Evolutionary conservation across 2,113 vertebrate genomes (phyloP).

Genomic region (Sinosuthora webbiana): DNA sequence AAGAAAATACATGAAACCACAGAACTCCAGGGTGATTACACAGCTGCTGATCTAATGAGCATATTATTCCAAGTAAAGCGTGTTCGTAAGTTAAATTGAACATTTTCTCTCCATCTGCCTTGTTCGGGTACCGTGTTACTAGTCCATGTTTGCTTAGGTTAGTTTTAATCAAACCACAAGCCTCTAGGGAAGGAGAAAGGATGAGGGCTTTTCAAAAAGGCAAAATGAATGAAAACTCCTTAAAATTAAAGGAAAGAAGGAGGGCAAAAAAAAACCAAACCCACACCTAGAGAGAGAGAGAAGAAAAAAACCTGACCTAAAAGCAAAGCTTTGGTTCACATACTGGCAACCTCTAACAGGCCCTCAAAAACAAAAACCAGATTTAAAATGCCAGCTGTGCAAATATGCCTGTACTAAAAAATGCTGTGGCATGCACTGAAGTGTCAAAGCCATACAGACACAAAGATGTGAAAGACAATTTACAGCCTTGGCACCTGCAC

Average conservation of each 20-base stretch:
- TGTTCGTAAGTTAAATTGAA: neutral
- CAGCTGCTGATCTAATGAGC: neutral
- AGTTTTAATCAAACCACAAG: conserved; percentile 19
- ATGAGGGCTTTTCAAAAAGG: neutral
- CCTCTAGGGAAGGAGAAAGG: neutral
- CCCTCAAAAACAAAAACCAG: neutral
- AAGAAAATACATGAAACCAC: neutral
- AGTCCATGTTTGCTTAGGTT: neutral
- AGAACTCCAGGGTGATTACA: neutral
- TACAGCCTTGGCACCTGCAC: neutral
- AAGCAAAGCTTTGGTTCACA: neutral
- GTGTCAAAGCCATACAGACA: neutral
- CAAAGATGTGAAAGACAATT: neutral
- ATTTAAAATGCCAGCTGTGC: neutral
- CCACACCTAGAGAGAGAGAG: no score
- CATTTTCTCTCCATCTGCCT: neutral
- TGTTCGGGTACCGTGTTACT: neutral
- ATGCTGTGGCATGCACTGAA: neutral
- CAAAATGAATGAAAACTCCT: neutral
- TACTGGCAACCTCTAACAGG: neutral
- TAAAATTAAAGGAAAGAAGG: neutral
- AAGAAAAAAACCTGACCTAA: neutral
- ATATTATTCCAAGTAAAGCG: neutral
- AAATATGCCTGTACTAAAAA: neutral
- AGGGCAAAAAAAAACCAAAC: no score